Conservation (phyloP, 2,113 vertebrate species). For the Anas platyrhynchos region DNA sequence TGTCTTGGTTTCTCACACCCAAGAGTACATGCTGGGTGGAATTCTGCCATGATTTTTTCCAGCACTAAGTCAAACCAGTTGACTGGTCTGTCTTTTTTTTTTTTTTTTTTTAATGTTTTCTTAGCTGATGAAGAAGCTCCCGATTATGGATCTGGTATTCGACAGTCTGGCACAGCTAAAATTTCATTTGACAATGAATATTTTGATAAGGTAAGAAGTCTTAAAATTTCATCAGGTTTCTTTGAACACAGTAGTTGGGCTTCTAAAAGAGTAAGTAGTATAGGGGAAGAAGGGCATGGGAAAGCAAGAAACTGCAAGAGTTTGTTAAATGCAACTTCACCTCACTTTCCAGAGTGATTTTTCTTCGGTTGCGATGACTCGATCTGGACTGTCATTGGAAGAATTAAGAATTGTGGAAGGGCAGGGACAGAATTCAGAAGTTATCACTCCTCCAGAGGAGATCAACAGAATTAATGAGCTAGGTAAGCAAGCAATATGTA, state of each 20-base stretch:
- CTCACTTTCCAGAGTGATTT: slow-evolving; percentile 84
- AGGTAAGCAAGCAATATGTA: slow-evolving; percentile 73
- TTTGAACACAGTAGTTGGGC: neutral
- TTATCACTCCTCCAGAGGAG: slow-evolving; percentile 91
- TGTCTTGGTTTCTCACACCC: neutral
- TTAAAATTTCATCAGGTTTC: neutral
- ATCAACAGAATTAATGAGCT: slow-evolving; percentile 90
- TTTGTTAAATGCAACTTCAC: neutral
- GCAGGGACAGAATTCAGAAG: slow-evolving; percentile 94
- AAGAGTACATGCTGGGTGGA: neutral
- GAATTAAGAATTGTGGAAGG: slow-evolving; percentile 97
- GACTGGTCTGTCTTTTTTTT: no score
- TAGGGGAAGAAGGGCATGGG: neutral
- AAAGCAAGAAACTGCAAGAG: neutral
- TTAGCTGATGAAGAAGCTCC: slow-evolving; percentile 97
- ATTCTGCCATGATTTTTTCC: neutral
- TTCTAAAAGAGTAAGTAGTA: neutral
- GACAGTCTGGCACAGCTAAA: slow-evolving; percentile 97
- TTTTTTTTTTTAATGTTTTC: no score
- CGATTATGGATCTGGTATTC: slow-evolving; percentile 96
- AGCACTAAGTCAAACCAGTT: neutral
- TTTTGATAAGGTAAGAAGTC: slow-evolving; percentile 88
- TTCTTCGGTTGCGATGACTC: slow-evolving; percentile 86
- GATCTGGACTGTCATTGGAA: slow-evolving; percentile 91
- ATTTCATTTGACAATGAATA: slow-evolving; percentile 98